Percentiles rank a stretch among this genome's conserved stretches.
Conservation (phyloP, 2,113 vertebrate genomes). For the Peromyscus leucopus region DNA sequence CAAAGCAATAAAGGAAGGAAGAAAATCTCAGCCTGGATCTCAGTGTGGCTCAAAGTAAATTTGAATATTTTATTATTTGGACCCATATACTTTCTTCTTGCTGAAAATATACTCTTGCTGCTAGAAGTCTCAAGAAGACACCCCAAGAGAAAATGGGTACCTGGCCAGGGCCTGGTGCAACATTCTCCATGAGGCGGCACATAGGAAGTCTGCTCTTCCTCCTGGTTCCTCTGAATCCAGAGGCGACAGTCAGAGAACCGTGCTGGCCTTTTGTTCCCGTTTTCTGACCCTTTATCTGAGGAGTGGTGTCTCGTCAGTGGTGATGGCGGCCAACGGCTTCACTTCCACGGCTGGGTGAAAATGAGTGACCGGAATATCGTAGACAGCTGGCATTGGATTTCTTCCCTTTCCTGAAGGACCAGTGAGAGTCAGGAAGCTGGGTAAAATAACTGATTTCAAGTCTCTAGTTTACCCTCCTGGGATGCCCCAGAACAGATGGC, state of each 20-base stretch:
- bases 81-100: not conserved
- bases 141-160: not conserved
- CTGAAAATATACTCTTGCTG: not conserved
- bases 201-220: fast-evolving
- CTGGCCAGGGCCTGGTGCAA: fast-evolving
- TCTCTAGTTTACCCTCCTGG: not conserved
- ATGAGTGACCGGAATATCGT: not conserved
- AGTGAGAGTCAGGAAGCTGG: not conserved
- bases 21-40: not conserved
- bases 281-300: not conserved
- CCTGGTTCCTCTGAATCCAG: fast-evolving
- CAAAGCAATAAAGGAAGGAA: constrained; percentile 1
- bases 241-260: not conserved
- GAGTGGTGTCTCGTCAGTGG: fast-evolving
- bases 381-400: not conserved
- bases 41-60: not conserved
- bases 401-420: not conserved
- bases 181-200: not conserved
- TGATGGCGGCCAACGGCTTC: fast-evolving
- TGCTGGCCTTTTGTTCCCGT: not conserved
- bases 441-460: not conserved
- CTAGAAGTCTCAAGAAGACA: not conserved
- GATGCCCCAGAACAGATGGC: not conserved
- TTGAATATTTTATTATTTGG: constrained; percentile 41
- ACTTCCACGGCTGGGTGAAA: fast-evolving